These are phyloP conservation scores for Mesitornis unicolor DNA, from an alignment of 2,113 vertebrate species.

Conservation along the genomic window DNA sequence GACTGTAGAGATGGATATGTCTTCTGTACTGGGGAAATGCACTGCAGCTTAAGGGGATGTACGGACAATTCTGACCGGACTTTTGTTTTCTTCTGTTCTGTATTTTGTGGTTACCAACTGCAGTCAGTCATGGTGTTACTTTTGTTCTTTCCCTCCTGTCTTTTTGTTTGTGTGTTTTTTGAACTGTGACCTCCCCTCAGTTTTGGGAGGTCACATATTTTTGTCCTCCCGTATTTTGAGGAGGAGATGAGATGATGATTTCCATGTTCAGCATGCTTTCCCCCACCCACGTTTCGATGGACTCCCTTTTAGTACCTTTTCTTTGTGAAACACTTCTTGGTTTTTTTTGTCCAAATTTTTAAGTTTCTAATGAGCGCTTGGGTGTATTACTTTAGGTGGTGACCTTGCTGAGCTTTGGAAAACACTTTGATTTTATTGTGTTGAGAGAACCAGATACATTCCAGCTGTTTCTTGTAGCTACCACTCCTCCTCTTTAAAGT, in stretches of 20 bases:
- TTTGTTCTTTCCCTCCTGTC: not conserved
- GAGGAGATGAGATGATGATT: not conserved
- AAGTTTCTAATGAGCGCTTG: not conserved
- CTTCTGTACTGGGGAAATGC: not conserved
- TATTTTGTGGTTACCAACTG: not conserved
- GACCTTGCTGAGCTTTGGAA: slow-evolving; percentile 21
- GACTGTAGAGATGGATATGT: not conserved
- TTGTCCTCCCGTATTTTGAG: not conserved
- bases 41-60: not conserved
- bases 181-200: not conserved
- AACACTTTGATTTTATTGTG: not conserved
- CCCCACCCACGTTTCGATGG: not conserved
- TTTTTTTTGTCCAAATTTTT: not conserved
- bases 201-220: not conserved
- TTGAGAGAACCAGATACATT: slow-evolving; percentile 16
- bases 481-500: not conserved
- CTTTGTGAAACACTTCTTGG: not conserved
- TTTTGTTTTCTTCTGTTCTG: not conserved
- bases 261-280: not conserved
- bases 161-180: not conserved
- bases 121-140: not conserved
- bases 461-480: slow-evolving; percentile 30
- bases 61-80: not conserved
- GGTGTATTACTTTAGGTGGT: not conserved
- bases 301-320: not conserved